Evolutionary conservation across 2,888 invertebrate genomes (phyloP).

Genomic region (Tortricodes alternella): DNA sequence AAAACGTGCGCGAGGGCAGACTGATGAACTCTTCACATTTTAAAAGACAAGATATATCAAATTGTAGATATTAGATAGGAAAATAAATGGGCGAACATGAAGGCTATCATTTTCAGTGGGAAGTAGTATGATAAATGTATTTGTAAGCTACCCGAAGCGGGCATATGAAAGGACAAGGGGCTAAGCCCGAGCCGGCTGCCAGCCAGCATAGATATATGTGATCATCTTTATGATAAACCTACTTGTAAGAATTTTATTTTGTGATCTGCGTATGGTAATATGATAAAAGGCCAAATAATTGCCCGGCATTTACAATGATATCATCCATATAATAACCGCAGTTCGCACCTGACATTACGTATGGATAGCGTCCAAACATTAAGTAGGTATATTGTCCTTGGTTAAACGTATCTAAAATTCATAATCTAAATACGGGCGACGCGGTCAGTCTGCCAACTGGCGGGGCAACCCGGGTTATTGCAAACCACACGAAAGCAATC

Average conservation of each 20-base stretch:
- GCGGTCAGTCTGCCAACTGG: slow-evolving; percentile 53
- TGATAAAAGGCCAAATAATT: slow-evolving; percentile 21
- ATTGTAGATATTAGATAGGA: not conserved
- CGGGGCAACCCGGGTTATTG: slow-evolving; percentile 63
- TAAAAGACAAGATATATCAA: not conserved
- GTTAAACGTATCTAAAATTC: slow-evolving; percentile 62
- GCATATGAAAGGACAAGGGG: slow-evolving; percentile 3
- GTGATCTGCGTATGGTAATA: slow-evolving; percentile 9
- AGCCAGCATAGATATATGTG: slow-evolving; percentile 4
- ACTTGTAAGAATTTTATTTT: slow-evolving; percentile 17
- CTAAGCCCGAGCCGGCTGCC: slow-evolving; percentile 19
- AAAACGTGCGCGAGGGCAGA: slow-evolving; percentile 41
- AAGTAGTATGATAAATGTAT: slow-evolving; percentile 26
- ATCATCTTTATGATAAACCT: slow-evolving; percentile 21
- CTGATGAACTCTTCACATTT: slow-evolving; percentile 23
- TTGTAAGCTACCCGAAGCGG: slow-evolving; percentile 24
- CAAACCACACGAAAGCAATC: slow-evolving; percentile 61
- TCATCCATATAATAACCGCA: slow-evolving; percentile 35
- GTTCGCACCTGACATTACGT: slow-evolving; percentile 44
- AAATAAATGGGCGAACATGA: slow-evolving; percentile 5
- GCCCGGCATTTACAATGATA: slow-evolving; percentile 26
- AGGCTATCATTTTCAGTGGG: slow-evolving; percentile 16
- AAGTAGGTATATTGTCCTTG: slow-evolving; percentile 49
- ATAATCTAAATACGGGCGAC: slow-evolving; percentile 61
- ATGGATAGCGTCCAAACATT: slow-evolving; percentile 41